Evolutionary conservation across 2,113 vertebrate species (phyloP), one percentile per base, ranked within the genome.

Genomic region (Thamnaconus septentrionalis): DNA sequence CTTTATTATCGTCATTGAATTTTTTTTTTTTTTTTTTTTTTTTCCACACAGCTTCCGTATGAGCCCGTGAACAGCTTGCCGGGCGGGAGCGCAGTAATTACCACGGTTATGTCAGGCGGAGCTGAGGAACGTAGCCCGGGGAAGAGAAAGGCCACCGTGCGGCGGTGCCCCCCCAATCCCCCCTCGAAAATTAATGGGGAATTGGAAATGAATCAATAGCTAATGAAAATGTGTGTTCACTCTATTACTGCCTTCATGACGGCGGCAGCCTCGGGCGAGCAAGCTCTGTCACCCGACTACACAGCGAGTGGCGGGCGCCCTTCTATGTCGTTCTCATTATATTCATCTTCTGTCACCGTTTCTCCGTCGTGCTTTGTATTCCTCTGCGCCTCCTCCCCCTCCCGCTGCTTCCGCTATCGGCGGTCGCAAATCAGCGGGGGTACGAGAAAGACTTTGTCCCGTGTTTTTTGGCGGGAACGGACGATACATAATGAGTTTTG

Each of bases 191-290:
- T 91, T 78, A 87, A 90, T 90, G 84, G 82, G 85, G 84, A 90
- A 88, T 86, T 89, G 87, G 83, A 88, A 87, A 91, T 91, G 87
- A 91, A 91, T 91, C 90, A 89, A 87, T 90, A 86, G 85, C 86
- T 89, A 90, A 89, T 89, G 90, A 90, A 90, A 91, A 88, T 86
- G 86, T 87, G 83, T 88, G 86, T 87, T 90, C 85, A 78, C 78
- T 85, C 81, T 85, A 88, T 86, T 85, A 85, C 85, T 86, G 85
- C 83, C 75, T 86, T 88, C 85, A 85, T 89, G 83, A 85, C 47
- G 83, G 73, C 72, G 73, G 75, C 54, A 56, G 81, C 91, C 91
- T 83, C 57, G 7, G 84, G 88, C 80, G 54, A 64, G 63, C 70
- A 31, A 47, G 66, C 77, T 76, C 71, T 74, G 82, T 86, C 87